Base-by-base conservation (phyloP, 2,113 vertebrate genomes). In the Castor canadensis region DNA sequence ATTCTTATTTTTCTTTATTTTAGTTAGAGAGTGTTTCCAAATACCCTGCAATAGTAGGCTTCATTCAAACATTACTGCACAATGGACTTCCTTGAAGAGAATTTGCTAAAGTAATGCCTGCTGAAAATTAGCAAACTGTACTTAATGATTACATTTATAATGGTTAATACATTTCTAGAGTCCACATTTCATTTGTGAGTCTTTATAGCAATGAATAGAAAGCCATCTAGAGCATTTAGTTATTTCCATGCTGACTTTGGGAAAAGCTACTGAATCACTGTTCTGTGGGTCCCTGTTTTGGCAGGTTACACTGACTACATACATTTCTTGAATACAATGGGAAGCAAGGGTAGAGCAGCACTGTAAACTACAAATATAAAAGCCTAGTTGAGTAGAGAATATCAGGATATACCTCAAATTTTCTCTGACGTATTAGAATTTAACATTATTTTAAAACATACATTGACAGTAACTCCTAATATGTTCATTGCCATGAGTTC, bases 221-320 rank as follows among this genome's bases (percentile, higher is more conserved):
- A 97, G 96, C 91, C 92, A 85, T 92, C 91, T 64, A 38, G 60
- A 58, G 66, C 82, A 93, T 95, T 93, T 95, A 96, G 96, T 95
- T 97, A 91, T 85, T 96, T 94, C 95, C 96, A 91, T 93, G 96
- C 92, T 97, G 97, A 97, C 97, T 93, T 82, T 89, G 91, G 83
- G 96, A 93, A 96, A 95, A 97, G 97, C 81, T 91, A 93, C 97
- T 97, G 94, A 97, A 97, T 98, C 97, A 96, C 93, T 93, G 93
- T 69, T 93, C 89, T 95, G 95, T 98, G 97, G 97, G 97, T 96
- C 93, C 97, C 87, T 96, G 96, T 97, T 96, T 97, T 96, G 96
- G 95, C 86, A 92, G 95, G 81, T 87, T 97, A 79, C 92, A 89
- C 85, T 96, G 88, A 86, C 95, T 96, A 96, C 97, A 97, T 80